Conservation (phyloP, 1,140 invertebrate species). For the Chelonus insularis region DNA sequence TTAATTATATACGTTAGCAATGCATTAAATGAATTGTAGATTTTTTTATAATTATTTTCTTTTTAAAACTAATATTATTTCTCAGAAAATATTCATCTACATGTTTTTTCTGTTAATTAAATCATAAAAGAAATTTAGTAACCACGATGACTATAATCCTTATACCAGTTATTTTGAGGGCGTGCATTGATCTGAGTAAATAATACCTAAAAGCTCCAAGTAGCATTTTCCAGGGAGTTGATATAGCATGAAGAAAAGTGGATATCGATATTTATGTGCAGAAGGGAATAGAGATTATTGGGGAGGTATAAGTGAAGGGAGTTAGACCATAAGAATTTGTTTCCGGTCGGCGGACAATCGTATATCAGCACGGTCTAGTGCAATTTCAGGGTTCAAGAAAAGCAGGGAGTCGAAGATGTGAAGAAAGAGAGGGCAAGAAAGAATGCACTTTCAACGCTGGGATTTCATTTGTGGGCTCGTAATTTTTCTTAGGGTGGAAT, state of each 20-base stretch:
- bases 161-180: too few species aligned
- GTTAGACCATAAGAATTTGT: constrained; percentile 27
- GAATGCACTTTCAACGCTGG: constrained; percentile 24
- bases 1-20: too few species aligned
- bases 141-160: too few species aligned
- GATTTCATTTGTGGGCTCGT: constrained; percentile 50
- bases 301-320: constrained; percentile 14
- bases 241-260: constrained; percentile 1
- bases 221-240: too few species aligned
- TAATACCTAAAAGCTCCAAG: too few species aligned
- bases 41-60: too few species aligned
- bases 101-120: too few species aligned
- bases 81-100: too few species aligned
- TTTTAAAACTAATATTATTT: too few species aligned
- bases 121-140: too few species aligned
- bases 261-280: constrained; percentile 28
- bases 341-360: constrained; percentile 25
- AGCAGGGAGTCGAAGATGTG: constrained; percentile 11
- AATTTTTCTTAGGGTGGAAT: constrained; percentile 43
- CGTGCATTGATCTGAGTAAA: too few species aligned
- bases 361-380: constrained; percentile 25
- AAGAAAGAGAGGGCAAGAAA: constrained; percentile 20
- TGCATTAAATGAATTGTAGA: too few species aligned
- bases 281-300: background rate
- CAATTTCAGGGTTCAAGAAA: constrained; percentile 29